These are phyloP conservation scores for Atrichornis clamosus DNA, from an alignment of 2,113 vertebrate species.

Conservation along the genomic window DNA sequence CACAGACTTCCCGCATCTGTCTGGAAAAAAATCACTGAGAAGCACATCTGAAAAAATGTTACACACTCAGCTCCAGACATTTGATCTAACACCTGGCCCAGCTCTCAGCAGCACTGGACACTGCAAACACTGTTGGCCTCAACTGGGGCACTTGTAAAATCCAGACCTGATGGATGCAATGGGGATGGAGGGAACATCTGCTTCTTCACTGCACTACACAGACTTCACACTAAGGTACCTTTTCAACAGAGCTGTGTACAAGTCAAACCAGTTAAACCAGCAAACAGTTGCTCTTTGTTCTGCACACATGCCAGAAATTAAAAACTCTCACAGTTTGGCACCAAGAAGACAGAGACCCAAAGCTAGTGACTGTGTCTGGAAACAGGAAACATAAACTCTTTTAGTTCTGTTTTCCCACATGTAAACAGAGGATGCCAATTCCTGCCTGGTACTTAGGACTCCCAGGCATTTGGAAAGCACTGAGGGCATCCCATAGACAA, in stretches of 20 bases:
- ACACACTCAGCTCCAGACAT: slow-evolving; percentile 17
- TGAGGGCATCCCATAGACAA: not conserved
- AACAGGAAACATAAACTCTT: slow-evolving; percentile 13
- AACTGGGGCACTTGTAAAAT: not conserved
- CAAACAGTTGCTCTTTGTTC: slow-evolving; percentile 57
- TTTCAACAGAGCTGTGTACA: not conserved
- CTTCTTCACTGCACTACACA: not conserved
- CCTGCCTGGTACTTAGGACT: not conserved
- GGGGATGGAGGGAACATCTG: slow-evolving; percentile 39
- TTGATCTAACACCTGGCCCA: slow-evolving; percentile 56
- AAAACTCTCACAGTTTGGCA: slow-evolving; percentile 40
- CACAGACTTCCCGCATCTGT: slow-evolving; percentile 56
- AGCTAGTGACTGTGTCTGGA: slow-evolving; percentile 19
- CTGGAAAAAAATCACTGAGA: slow-evolving; percentile 36
- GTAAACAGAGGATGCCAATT: slow-evolving; percentile 6
- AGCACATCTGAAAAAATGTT: slow-evolving; percentile 55
- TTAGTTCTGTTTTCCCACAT: not conserved
- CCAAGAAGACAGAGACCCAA: slow-evolving; percentile 37
- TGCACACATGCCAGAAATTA: slow-evolving; percentile 37
- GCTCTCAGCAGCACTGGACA: slow-evolving; percentile 23
- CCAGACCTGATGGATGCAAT: slow-evolving; percentile 30
- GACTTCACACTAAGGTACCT: slow-evolving; percentile 20
- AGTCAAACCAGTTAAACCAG: slow-evolving; percentile 56
- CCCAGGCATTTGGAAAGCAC: not conserved
- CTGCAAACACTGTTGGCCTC: slow-evolving; percentile 47